Percentiles rank a stretch among this genome's conserved stretches.
Conservation (phyloP, 2,797 vertebrate genomes). For the Darevskia nairensis region DNA sequence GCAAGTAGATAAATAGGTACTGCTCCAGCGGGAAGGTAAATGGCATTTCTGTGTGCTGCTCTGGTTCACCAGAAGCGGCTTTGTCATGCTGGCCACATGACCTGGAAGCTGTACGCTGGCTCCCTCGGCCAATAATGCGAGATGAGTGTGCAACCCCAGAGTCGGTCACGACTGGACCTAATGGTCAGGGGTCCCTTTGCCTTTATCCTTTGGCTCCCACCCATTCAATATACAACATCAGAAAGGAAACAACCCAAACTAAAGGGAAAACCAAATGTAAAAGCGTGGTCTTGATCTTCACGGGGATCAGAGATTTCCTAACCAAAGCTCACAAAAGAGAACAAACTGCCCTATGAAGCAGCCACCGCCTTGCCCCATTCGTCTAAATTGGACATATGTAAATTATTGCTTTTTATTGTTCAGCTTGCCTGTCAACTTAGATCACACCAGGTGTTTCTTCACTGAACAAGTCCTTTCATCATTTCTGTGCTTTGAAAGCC, state of each 20-base stretch:
- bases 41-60: too few relatives aligned
- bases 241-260: too few relatives aligned
- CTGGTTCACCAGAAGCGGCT: too few relatives aligned
- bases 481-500: constrained; percentile 9
- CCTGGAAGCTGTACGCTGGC: too few relatives aligned
- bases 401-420: constrained; percentile 8
- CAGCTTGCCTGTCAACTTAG: neutral
- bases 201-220: neutral
- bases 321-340: neutral
- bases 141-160: too few relatives aligned
- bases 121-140: too few relatives aligned
- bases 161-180: too few relatives aligned
- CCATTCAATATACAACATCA: too few relatives aligned
- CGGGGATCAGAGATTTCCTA: neutral
- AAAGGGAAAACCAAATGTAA: neutral
- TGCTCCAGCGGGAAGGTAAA: too few relatives aligned
- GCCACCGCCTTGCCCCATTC: neutral
- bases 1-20: too few relatives aligned
- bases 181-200: too few relatives aligned
- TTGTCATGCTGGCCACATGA: too few relatives aligned
- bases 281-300: neutral
- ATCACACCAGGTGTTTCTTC: constrained; percentile 7
- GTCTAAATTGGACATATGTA: constrained; percentile 23
- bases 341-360: neutral
- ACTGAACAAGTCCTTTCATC: neutral